Evolutionary conservation across 2,113 vertebrate species (phyloP).

Genomic region (Rhabdomys dilectus): DNA sequence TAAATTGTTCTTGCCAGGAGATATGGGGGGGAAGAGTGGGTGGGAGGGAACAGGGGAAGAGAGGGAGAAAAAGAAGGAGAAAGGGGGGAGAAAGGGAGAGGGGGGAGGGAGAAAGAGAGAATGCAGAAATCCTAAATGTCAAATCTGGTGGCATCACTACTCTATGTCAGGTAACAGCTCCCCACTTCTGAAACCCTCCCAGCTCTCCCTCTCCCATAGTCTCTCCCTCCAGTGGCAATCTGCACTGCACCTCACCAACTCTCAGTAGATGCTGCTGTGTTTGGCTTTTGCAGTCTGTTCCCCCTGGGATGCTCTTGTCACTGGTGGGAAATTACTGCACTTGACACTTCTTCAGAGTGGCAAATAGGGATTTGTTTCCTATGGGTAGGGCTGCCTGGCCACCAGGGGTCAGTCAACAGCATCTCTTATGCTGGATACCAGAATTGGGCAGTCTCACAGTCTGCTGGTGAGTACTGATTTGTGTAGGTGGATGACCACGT

Average conservation of each 20-base stretch:
- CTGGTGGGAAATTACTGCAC: not conserved
- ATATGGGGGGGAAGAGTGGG: accelerated
- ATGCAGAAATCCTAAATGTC: not conserved
- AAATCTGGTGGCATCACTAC: not conserved
- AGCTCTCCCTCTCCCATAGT: not conserved
- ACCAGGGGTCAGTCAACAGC: not conserved
- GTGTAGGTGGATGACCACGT: not conserved
- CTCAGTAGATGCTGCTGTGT: not conserved
- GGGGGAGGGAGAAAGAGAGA: not conserved
- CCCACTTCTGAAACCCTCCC: not conserved
- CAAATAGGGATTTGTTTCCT: not conserved
- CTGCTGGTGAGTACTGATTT: not conserved
- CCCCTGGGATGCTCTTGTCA: not conserved
- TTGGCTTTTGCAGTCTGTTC: not conserved
- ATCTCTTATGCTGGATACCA: not conserved
- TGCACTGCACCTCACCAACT: accelerated
- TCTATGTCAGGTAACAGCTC: not conserved
- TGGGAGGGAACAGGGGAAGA: too few relatives aligned
- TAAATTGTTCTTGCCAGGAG: not conserved
- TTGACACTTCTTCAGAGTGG: not conserved
- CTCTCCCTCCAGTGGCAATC: not conserved
- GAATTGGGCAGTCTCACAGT: not conserved
- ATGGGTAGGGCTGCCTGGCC: not conserved
- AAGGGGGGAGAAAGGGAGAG: accelerated
- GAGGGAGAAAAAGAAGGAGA: not conserved